Percentiles rank a stretch among this genome's conserved stretches.
Conservation (phyloP, 2,797 vertebrate genomes). For the Mustela erminea region DNA sequence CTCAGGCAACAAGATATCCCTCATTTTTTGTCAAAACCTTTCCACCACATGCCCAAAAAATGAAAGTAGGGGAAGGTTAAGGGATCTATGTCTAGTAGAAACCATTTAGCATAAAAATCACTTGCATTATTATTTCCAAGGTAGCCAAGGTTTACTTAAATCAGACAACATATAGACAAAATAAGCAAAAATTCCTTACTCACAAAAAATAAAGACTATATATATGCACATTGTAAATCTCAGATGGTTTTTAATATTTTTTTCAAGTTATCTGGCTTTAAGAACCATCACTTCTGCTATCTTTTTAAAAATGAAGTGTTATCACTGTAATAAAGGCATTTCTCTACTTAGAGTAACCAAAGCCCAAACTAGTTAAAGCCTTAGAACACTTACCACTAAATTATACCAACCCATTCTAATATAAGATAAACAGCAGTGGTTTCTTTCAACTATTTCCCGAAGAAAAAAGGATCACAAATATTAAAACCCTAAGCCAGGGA, state of each 20-base stretch:
- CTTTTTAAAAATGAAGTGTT: slow-evolving; percentile 38
- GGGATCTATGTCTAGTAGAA: slow-evolving; percentile 37
- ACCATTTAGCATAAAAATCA: slow-evolving; percentile 53
- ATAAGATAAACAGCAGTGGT: slow-evolving; percentile 40
- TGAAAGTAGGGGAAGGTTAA: slow-evolving; percentile 23
- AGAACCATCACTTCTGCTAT: slow-evolving; percentile 41
- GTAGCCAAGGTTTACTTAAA: slow-evolving; percentile 28
- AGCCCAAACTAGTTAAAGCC: slow-evolving; percentile 33
- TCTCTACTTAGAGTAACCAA: slow-evolving; percentile 54
- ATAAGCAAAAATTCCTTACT: slow-evolving; percentile 63
- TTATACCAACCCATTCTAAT: slow-evolving; percentile 29
- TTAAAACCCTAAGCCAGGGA: slow-evolving; percentile 37
- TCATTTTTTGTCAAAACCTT: slow-evolving; percentile 59
- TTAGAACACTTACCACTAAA: slow-evolving; percentile 65
- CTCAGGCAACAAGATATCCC: background rate
- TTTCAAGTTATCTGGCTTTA: slow-evolving; percentile 45
- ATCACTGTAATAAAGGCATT: slow-evolving; percentile 38
- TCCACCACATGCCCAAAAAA: slow-evolving; percentile 15
- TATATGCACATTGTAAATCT: slow-evolving; percentile 49
- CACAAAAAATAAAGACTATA: slow-evolving; percentile 63
- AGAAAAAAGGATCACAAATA: slow-evolving; percentile 47
- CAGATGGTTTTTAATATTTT: slow-evolving; percentile 44
- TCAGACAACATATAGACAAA: slow-evolving; percentile 53
- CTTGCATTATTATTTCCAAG: slow-evolving; percentile 41
- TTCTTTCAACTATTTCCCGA: slow-evolving; percentile 59